Evolutionary conservation across 1,140 invertebrate genomes (phyloP).

Genomic region (Lucilia sericata): DNA sequence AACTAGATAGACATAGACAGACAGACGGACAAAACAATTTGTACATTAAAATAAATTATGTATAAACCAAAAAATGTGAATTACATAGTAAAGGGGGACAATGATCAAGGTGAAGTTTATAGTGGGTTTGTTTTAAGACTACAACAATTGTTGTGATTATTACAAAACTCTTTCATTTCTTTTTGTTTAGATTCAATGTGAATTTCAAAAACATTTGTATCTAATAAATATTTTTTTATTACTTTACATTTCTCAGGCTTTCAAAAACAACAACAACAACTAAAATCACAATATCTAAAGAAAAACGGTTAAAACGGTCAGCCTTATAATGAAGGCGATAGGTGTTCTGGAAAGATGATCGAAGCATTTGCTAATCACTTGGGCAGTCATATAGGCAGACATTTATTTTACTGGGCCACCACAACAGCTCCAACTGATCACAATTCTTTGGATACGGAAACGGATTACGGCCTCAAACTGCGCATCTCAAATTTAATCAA

Average conservation of each 20-base stretch:
- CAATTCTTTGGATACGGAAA: constrained; percentile 38
- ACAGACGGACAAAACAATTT: neutral
- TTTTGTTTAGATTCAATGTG: neutral
- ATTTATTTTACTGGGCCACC: constrained; percentile 69
- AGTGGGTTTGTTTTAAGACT: neutral
- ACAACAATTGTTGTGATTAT: too few relatives aligned
- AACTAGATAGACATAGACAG: too few relatives aligned
- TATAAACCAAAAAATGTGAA: neutral
- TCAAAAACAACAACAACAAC: neutral
- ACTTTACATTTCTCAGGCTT: neutral
- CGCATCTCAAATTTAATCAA: constrained; percentile 69
- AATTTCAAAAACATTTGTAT: neutral
- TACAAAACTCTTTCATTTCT: too few relatives aligned
- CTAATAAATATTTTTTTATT: neutral
- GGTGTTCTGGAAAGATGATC: constrained; percentile 59
- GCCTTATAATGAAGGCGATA: neutral
- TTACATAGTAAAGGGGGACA: constrained; percentile 18
- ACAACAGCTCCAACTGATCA: constrained; percentile 44
- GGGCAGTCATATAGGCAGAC: constrained; percentile 67
- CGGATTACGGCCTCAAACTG: constrained; percentile 69
- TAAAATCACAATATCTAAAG: neutral
- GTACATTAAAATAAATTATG: neutral
- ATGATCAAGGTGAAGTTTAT: constrained; percentile 19
- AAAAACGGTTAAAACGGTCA: neutral
- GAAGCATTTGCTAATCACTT: constrained; percentile 65